Conservation (phyloP, 2,888 invertebrate species). For the Drosophila emarginata region DNA sequence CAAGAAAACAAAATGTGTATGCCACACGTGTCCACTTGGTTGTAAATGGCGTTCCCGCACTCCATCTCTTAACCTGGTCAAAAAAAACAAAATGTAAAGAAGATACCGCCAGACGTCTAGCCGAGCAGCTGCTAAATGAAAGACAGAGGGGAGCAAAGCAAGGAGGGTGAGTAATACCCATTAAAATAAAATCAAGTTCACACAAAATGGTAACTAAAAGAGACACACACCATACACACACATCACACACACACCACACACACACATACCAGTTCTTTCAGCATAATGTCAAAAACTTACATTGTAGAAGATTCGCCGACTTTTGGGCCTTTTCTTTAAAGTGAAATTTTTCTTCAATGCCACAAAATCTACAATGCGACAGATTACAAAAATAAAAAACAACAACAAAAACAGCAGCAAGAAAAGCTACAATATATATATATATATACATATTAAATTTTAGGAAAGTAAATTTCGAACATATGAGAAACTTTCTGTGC, state of each 20-base stretch:
- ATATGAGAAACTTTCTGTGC: background rate
- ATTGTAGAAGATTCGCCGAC: constrained; percentile 44
- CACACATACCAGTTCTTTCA: background rate
- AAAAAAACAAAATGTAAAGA: background rate
- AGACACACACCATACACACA: too few species aligned
- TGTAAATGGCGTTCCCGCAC: background rate
- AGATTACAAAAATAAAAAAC: constrained; percentile 34
- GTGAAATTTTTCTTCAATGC: constrained; percentile 69
- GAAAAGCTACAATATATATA: background rate
- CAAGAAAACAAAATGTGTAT: constrained; percentile 69
- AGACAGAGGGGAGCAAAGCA: background rate
- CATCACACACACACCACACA: constrained; percentile 18
- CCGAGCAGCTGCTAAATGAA: background rate
- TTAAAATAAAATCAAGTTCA: constrained; percentile 72
- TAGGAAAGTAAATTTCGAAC: background rate
- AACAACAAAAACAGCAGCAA: constrained; percentile 19
- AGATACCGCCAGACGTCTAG: constrained; percentile 7
- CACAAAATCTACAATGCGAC: constrained; percentile 55
- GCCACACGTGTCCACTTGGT: constrained; percentile 2
- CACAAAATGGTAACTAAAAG: constrained; percentile 33
- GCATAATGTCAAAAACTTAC: background rate
- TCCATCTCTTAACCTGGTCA: background rate
- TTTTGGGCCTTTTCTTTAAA: constrained; percentile 64
- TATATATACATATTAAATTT: background rate
- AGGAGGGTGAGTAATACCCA: constrained; percentile 32